Evolutionary conservation across 2,113 vertebrate genomes (phyloP).

Genomic region (Zapornia atra): DNA sequence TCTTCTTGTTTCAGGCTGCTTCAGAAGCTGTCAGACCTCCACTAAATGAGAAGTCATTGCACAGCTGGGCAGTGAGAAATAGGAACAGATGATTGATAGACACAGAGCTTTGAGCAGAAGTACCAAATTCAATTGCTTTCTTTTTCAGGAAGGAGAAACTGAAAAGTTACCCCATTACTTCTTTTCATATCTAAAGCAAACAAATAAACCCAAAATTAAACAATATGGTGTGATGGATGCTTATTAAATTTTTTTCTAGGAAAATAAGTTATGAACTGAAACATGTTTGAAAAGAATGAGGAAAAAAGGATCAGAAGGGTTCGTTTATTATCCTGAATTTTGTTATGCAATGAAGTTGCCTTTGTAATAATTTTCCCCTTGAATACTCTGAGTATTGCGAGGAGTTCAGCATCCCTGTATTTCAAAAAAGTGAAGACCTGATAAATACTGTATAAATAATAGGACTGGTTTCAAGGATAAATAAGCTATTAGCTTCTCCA

Average conservation of each 20-base stretch:
- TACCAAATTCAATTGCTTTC: not conserved
- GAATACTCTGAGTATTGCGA: not conserved
- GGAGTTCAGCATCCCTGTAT: not conserved
- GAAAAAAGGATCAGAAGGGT: not conserved
- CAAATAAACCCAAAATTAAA: not conserved
- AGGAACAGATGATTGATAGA: not conserved
- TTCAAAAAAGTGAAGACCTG: slow-evolving; percentile 56
- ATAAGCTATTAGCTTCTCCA: slow-evolving; percentile 36
- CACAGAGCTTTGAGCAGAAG: not conserved
- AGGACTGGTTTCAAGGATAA: slow-evolving; percentile 58
- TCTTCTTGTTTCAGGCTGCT: not conserved
- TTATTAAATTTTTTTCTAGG: not conserved
- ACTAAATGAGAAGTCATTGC: not conserved
- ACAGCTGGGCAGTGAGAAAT: not conserved
- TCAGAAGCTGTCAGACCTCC: not conserved
- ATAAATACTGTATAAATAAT: slow-evolving; percentile 58
- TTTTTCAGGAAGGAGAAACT: not conserved
- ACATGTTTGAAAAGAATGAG: not conserved
- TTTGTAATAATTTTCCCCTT: slow-evolving; percentile 17
- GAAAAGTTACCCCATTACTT: not conserved
- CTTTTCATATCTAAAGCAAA: not conserved
- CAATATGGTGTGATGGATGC: not conserved
- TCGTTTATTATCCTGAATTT: not conserved
- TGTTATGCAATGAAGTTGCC: not conserved
- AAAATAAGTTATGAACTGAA: not conserved